These are phyloP conservation scores for Drosophila sturtevanti DNA, from an alignment of 1,140 invertebrate species.

Conservation along the genomic window DNA sequence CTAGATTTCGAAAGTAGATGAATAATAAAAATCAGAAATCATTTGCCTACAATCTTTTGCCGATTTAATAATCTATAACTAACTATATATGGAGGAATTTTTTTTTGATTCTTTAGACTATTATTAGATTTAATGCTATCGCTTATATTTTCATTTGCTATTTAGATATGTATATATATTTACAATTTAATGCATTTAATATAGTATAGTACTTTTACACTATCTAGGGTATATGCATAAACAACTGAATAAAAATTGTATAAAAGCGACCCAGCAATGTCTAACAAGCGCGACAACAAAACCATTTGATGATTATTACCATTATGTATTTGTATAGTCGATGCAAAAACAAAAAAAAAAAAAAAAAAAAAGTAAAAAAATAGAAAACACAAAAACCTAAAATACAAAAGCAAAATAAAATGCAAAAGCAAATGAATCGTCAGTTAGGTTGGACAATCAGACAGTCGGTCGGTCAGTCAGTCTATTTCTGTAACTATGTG, in stretches of 20 bases:
- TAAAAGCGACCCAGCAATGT: slow-evolving; percentile 26
- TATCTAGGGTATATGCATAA: not conserved
- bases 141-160: no score
- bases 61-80: no score
- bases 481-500: slow-evolving; percentile 29
- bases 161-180: no score
- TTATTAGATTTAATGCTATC: no score
- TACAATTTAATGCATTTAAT: no score
- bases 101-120: no score
- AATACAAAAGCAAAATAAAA: slow-evolving; percentile 2
- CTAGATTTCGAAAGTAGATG: no score
- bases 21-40: no score
- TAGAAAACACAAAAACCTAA: not conserved
- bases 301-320: slow-evolving; percentile 10
- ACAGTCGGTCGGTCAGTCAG: not conserved
- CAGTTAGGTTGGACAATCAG: no score
- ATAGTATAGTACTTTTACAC: no score
- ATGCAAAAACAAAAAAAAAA: slow-evolving; percentile 2
- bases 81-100: no score
- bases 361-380: not conserved
- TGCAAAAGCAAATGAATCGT: not conserved
- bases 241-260: not conserved
- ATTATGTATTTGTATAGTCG: not conserved
- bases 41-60: no score
- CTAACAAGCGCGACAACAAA: slow-evolving; percentile 71